Percentiles rank a stretch among this genome's conserved stretches.
Evolutionary conservation across 2,113 vertebrate species (phyloP).

Genomic region (Coracopsis vasa): DNA sequence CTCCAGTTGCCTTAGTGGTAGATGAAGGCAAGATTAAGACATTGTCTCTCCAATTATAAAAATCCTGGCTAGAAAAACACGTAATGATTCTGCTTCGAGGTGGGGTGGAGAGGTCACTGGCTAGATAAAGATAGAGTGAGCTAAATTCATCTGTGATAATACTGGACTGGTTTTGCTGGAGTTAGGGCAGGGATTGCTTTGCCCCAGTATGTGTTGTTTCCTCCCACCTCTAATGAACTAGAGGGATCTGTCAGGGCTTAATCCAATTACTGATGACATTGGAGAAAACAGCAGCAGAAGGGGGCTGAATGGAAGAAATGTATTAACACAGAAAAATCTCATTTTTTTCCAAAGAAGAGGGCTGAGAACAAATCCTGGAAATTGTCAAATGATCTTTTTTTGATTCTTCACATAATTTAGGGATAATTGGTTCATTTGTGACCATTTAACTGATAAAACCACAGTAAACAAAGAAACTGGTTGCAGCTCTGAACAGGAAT

Average conservation of each 20-base stretch:
- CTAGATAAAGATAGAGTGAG: neutral
- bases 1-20: neutral
- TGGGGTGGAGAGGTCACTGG: neutral
- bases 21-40: neutral
- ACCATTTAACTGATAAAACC: neutral
- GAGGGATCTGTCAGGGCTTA: neutral
- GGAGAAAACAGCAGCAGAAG: neutral
- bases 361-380: neutral
- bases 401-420: neutral
- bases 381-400: neutral
- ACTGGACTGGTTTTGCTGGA: neutral
- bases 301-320: neutral
- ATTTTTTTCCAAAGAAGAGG: neutral
- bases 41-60: neutral
- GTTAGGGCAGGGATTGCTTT: neutral
- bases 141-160: neutral
- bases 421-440: neutral
- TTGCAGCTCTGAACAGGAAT: neutral
- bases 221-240: neutral
- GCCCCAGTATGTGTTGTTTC: neutral
- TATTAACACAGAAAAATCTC: neutral
- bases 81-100: neutral
- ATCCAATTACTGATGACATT: conserved; percentile 17
- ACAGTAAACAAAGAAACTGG: neutral
- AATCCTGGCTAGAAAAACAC: neutral